A percentile compares a stretch with the other conserved stretches of the same genome.
These are phyloP conservation scores for Strix occidentalis DNA, from an alignment of 2,797 vertebrate species.

Conservation along the genomic window DNA sequence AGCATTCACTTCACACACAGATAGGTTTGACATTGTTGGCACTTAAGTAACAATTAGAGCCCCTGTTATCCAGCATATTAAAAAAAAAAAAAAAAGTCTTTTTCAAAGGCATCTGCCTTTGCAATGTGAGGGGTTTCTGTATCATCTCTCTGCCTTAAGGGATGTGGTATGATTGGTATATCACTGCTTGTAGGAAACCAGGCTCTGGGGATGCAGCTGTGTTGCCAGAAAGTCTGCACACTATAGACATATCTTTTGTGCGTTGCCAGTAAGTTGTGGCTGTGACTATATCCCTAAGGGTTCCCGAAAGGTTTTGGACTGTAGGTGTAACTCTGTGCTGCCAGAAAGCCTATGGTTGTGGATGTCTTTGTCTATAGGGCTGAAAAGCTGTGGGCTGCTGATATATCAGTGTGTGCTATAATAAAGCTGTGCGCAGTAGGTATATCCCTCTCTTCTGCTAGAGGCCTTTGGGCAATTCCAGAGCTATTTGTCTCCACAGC, in stretches of 20 bases:
- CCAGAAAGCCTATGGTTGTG: background rate
- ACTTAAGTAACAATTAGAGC: background rate
- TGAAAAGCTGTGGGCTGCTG: background rate
- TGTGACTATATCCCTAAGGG: background rate
- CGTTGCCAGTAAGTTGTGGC: background rate
- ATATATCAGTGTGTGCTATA: background rate
- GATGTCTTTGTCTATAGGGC: background rate
- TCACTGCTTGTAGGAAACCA: background rate
- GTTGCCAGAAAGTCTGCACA: conserved; percentile 60
- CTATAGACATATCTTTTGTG: background rate
- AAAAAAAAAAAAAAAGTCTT: background rate
- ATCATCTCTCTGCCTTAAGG: conserved; percentile 24
- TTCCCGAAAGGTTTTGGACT: background rate
- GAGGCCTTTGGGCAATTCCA: background rate
- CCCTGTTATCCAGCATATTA: background rate
- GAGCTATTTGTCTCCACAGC: background rate
- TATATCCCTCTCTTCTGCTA: background rate
- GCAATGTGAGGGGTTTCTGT: background rate
- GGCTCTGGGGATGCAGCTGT: conserved; percentile 39
- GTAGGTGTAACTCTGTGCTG: background rate
- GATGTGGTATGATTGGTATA: background rate
- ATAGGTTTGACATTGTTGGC: conserved; percentile 6
- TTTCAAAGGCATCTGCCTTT: background rate
- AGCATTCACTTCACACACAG: background rate
- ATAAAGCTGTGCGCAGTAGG: background rate